Conservation (phyloP, 2,113 vertebrate species). For the Cyprinodon tularosa region DNA sequence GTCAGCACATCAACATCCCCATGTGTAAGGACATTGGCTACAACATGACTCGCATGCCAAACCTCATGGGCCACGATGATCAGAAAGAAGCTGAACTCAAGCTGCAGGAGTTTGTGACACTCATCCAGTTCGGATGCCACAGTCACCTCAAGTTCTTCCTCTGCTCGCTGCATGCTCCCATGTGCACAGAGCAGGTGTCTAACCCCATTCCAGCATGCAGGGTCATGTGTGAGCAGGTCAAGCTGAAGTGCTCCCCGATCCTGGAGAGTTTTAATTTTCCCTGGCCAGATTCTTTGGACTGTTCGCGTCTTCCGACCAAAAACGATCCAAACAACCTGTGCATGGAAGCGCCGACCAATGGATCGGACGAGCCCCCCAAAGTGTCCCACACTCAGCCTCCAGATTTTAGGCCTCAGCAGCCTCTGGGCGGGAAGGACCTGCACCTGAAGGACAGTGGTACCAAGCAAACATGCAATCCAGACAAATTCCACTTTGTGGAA, state of each 20-base stretch:
- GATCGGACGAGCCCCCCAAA: constrained; percentile 86
- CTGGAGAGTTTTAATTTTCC: constrained; percentile 94
- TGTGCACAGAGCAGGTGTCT: constrained; percentile 99
- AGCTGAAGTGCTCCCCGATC: constrained; percentile 91
- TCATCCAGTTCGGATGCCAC: constrained; percentile 92
- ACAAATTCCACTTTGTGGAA: constrained; percentile 96
- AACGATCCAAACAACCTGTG: constrained; percentile 96
- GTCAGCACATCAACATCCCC: constrained; percentile 93
- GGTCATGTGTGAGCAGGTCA: constrained; percentile 97
- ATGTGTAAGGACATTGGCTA: constrained; percentile 98
- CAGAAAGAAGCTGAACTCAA: constrained; percentile 90
- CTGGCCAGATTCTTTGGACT: constrained; percentile 96
- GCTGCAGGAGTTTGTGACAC: constrained; percentile 90
- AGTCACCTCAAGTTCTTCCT: constrained; percentile 94
- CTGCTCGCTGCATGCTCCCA: constrained; percentile 95
- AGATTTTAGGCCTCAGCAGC: constrained; percentile 86
- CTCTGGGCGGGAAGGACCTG: constrained; percentile 82
- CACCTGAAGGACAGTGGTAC: constrained; percentile 79
- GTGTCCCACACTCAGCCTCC: constrained; percentile 89
- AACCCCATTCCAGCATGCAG: constrained; percentile 94
- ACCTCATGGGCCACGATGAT: constrained; percentile 90
- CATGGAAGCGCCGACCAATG: constrained; percentile 97
- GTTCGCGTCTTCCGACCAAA: constrained; percentile 91
- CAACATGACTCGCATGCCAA: constrained; percentile 95
- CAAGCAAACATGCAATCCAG: constrained; percentile 85